Percentiles rank a stretch among this genome's conserved stretches.
Evolutionary conservation across 35 echinoderm and acorn worm species (phyloP).

Genomic region (Apostichopus californicus): DNA sequence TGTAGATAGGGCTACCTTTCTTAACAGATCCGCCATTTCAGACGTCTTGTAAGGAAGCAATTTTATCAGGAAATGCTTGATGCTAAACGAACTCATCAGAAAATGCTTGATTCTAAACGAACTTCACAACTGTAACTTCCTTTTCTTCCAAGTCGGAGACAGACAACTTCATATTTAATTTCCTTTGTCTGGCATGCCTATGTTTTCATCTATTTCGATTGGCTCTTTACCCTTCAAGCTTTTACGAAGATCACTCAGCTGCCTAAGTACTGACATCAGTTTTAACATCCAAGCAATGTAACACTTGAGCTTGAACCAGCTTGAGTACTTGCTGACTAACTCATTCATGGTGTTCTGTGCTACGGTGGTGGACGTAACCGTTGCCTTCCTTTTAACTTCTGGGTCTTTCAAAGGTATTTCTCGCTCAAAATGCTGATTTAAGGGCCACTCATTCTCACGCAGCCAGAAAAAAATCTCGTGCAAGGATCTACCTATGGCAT

Average conservation of each 20-base stretch:
- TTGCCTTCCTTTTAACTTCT: constrained; percentile 15
- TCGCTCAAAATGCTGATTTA: background rate
- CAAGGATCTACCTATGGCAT: background rate
- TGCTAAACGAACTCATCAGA: background rate
- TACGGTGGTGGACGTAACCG: background rate
- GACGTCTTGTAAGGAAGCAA: constrained; percentile 19
- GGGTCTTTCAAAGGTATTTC: constrained; percentile 1
- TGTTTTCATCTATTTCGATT: background rate
- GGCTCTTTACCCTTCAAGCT: background rate
- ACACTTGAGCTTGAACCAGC: constrained; percentile 47
- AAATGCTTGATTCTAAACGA: constrained; percentile 29
- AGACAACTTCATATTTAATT: constrained; percentile 20
- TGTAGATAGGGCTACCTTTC: constrained; percentile 58
- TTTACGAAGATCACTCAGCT: constrained; percentile 32
- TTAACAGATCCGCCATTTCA: constrained; percentile 14
- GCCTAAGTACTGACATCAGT: constrained; percentile 7
- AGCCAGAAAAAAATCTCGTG: constrained; percentile 18
- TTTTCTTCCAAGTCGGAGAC: constrained; percentile 13
- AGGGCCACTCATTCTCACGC: constrained; percentile 36
- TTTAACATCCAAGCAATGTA: constrained; percentile 42
- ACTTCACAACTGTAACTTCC: constrained; percentile 18
- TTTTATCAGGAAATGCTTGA: constrained; percentile 37
- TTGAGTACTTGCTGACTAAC: constrained; percentile 18
- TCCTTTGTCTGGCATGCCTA: constrained; percentile 13
- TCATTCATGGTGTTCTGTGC: background rate